Conservation (phyloP, 2,888 invertebrate species). For the Incurvaria masculella region DNA sequence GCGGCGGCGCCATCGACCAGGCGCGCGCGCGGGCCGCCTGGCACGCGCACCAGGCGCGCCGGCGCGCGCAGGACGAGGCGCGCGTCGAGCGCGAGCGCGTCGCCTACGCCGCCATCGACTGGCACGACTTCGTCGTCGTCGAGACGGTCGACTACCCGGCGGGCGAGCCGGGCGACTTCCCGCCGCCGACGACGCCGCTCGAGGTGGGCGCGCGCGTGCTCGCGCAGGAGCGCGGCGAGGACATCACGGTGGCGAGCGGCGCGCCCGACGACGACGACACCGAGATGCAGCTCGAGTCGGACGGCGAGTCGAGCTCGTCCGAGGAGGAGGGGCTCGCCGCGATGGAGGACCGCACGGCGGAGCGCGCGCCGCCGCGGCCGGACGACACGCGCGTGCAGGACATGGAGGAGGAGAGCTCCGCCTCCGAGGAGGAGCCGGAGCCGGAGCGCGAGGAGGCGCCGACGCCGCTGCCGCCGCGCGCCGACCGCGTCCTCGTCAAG, state of each 20-base stretch:
- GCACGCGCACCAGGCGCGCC: conserved; percentile 92
- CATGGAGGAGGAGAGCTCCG: conserved; percentile 85
- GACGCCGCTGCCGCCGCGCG: conserved; percentile 80
- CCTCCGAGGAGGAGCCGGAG: conserved; percentile 47
- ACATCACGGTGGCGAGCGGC: conserved; percentile 38
- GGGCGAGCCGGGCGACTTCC: conserved; percentile 93
- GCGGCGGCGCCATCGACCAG: conserved; percentile 71
- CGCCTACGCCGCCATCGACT: conserved; percentile 97
- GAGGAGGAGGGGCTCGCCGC: conserved; percentile 56
- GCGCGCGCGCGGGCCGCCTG: conserved; percentile 95
- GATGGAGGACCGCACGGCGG: conserved; percentile 63
- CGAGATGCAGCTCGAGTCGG: conserved; percentile 88
- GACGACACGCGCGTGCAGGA: conserved; percentile 69
- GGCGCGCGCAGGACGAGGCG: conserved; percentile 91
- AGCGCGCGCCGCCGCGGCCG: conserved; percentile 36
- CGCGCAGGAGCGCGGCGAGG: conserved; percentile 74
- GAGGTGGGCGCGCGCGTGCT: conserved; percentile 95
- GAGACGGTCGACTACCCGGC: conserved; percentile 99
- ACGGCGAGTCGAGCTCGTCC: conserved; percentile 61
- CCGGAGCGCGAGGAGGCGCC: conserved; percentile 37
- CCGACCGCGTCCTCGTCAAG: conserved; percentile 92
- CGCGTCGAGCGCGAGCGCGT: conserved; percentile 92
- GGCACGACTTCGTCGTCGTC: conserved; percentile 99
- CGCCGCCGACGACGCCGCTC: conserved; percentile 95
- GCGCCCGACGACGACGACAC: conserved; percentile 65